These are phyloP conservation scores for Baronia brevicornis DNA, from an alignment of 2,888 invertebrate genomes.

Conservation along the genomic window DNA sequence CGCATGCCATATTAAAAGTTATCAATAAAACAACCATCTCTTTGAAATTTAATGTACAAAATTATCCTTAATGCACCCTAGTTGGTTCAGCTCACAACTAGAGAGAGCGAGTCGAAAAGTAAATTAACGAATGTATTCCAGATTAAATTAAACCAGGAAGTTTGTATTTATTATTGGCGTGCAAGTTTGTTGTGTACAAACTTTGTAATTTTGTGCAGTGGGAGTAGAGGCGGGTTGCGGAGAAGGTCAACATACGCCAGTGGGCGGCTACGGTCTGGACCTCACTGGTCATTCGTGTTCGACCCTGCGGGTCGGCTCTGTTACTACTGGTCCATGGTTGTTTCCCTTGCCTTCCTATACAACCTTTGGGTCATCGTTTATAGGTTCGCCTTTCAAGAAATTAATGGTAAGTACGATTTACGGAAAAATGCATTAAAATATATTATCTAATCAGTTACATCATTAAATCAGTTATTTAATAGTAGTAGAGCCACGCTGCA, in stretches of 20 bases:
- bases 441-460: neutral
- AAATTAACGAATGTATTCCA: conserved; percentile 14
- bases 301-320: conserved; percentile 97
- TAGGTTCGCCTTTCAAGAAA: conserved; percentile 99
- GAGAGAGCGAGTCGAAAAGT: conserved; percentile 12
- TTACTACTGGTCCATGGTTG: conserved; percentile 98
- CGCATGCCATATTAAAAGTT: conserved; percentile 8
- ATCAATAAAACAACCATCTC: conserved; percentile 8
- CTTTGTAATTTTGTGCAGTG: conserved; percentile 35
- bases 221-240: conserved; percentile 66
- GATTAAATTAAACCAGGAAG: conserved; percentile 17
- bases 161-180: conserved; percentile 12
- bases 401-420: conserved; percentile 81
- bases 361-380: conserved; percentile 99
- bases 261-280: conserved; percentile 79
- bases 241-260: conserved; percentile 77
- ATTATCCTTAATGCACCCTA: too few relatives aligned
- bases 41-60: conserved; percentile 14
- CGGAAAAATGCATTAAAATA: neutral
- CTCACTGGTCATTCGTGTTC: conserved; percentile 96
- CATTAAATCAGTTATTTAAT: neutral
- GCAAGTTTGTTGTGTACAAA: conserved; percentile 14
- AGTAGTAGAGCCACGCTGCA: too few relatives aligned
- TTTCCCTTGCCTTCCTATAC: conserved; percentile 96
- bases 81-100: too few relatives aligned